Evolutionary conservation across 1,140 invertebrate genomes (phyloP).

Genomic region (Drusus annulatus): DNA sequence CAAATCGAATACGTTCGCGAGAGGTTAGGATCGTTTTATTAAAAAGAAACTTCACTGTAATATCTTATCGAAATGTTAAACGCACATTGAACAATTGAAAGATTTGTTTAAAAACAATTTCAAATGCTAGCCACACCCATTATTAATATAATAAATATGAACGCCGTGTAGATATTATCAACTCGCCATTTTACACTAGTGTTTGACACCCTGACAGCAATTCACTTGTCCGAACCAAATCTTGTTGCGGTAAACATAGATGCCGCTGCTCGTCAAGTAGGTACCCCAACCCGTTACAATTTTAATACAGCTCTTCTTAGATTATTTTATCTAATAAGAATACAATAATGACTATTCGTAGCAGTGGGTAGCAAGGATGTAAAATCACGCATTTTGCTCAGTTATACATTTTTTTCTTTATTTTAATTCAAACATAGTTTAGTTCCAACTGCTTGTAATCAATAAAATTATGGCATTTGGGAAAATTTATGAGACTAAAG

Average conservation of each 20-base stretch:
- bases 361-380: no score
- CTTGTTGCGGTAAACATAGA: constrained; percentile 7
- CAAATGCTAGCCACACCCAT: constrained; percentile 48
- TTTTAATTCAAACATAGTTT: no score
- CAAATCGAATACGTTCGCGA: constrained; percentile 19
- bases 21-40: constrained; percentile 43
- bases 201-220: constrained; percentile 36
- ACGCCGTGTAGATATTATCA: constrained; percentile 37
- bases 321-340: no score
- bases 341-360: no score
- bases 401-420: no score
- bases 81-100: background rate
- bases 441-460: no score
- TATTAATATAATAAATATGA: constrained; percentile 46
- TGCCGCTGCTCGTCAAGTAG: constrained; percentile 3
- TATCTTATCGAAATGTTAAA: constrained; percentile 11
- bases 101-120: constrained; percentile 22
- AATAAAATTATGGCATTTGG: no score
- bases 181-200: constrained; percentile 49
- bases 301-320: no score
- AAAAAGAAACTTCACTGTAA: constrained; percentile 37
- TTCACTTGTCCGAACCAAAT: constrained; percentile 30
- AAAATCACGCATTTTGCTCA: no score
- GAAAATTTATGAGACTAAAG: no score
- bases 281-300: background rate